Evolutionary conservation across 2,888 invertebrate species (phyloP), one percentile per base, ranked within the genome.

Genomic region (Lycocerus yunnanus): DNA sequence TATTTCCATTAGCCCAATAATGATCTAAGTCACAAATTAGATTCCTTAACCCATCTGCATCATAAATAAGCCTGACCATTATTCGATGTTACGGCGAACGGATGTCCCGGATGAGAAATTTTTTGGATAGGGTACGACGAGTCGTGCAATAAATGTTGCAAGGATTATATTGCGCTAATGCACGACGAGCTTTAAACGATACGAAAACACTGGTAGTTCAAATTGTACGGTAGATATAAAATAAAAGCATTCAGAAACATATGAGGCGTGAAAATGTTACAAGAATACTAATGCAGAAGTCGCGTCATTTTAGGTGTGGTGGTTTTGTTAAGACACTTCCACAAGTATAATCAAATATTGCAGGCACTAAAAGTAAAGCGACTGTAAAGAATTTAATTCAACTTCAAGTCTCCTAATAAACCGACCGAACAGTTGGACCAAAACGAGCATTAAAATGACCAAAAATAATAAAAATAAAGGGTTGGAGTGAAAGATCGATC

Each of bases 281-380:
- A 21, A 15, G 58, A 63, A 66, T 43, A 58, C 27, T 58, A 58
- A 66, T 65, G 58, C 58, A 58, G 1, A 43, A 61, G 14, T 65
- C 58, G 70, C 63, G 18, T 24, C 61, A 63, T 13, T 63, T 63
- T 43, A 27, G 61, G 16, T 58, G 63, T 27, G 21, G 69, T 24
- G 68, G 61, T 71, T 71, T 71, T 58, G 71, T 58, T 43, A 65
- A 58, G 58, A 66, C 71, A 58, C 58, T 71, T 71, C 58, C 15
- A n/a, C 66, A 60, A 66, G 66, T 58, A 27, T 71, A 71, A 71
- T 71, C 71, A 71, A 71, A 71, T 66, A 66, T 58, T 16, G 58
- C 59, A 21, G 20, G 11, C 59, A 60, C 14, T 63, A 63, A 61
- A 65, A 27, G 58, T 15, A 61, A 61, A 70, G 21, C 43, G 66